phyloP scores from a whole-genome alignment of 2,888 invertebrate species.

The Xanthia icteritia region DNA sequence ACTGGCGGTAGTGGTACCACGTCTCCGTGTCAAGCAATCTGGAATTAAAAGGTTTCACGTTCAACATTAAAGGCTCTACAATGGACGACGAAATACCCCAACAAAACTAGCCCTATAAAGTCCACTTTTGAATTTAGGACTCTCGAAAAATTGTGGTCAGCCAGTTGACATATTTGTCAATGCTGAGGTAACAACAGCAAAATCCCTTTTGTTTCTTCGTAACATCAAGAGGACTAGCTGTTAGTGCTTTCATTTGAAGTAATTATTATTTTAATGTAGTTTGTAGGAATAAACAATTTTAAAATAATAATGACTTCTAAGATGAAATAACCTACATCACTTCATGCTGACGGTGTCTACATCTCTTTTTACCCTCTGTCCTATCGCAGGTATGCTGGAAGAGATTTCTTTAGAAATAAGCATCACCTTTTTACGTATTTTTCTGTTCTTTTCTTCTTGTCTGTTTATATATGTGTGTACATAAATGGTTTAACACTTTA shows the following conservation, averaged over 20 bases:
- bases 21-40: conserved; percentile 93
- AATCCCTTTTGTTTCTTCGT: not conserved
- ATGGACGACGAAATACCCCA: not conserved
- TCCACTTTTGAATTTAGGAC: not conserved
- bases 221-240: not conserved
- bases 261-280: no score
- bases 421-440: no score
- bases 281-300: no score
- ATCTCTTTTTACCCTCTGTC: no score
- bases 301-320: not conserved
- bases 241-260: not conserved
- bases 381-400: no score
- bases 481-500: no score
- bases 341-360: no score
- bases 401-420: no score
- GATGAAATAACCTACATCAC: no score
- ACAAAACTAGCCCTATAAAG: not conserved
- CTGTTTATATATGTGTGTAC: no score
- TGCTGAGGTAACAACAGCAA: not conserved
- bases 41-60: conserved; percentile 54
- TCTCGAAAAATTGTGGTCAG: not conserved
- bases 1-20: conserved; percentile 91
- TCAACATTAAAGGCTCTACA: no score
- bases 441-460: no score
- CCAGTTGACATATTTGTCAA: not conserved